Conservation (phyloP, 2,113 vertebrate genomes). For the Tetrax tetrax region DNA sequence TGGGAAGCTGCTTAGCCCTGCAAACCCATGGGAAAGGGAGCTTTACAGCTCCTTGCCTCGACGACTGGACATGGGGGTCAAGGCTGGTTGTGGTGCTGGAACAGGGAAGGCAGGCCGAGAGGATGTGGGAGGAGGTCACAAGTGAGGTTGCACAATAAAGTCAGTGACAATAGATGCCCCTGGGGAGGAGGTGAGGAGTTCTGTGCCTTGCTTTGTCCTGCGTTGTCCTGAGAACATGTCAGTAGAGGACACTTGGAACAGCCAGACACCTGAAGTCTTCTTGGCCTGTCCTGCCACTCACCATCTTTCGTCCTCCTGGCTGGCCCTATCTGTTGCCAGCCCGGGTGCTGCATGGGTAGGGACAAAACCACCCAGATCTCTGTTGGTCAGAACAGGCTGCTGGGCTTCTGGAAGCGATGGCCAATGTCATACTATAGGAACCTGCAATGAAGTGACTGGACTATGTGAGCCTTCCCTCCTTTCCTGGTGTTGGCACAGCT, state of each 20-base stretch:
- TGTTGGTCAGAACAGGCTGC: background rate
- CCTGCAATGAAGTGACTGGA: background rate
- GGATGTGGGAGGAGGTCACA: background rate
- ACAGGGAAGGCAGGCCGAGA: background rate
- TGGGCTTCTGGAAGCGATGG: background rate
- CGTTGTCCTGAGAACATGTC: background rate
- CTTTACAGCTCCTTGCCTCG: background rate
- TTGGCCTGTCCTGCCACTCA: background rate
- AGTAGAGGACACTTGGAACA: background rate
- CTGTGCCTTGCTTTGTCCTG: background rate
- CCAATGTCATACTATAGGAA: background rate
- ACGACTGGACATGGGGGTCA: accelerated
- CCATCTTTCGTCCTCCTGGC: background rate
- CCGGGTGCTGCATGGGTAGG: background rate
- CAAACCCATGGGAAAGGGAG: background rate
- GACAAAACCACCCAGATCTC: background rate
- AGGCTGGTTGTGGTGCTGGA: background rate
- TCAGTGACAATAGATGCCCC: background rate
- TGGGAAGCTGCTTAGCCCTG: background rate
- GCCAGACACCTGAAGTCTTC: background rate
- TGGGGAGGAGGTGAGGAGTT: background rate
- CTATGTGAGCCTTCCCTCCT: background rate
- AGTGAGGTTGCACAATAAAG: background rate
- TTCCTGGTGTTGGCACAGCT: background rate
- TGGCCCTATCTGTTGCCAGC: background rate